Evolutionary conservation across 2,888 invertebrate genomes (phyloP), one percentile per base, ranked within the genome.

Genomic region (Bombylius major): DNA sequence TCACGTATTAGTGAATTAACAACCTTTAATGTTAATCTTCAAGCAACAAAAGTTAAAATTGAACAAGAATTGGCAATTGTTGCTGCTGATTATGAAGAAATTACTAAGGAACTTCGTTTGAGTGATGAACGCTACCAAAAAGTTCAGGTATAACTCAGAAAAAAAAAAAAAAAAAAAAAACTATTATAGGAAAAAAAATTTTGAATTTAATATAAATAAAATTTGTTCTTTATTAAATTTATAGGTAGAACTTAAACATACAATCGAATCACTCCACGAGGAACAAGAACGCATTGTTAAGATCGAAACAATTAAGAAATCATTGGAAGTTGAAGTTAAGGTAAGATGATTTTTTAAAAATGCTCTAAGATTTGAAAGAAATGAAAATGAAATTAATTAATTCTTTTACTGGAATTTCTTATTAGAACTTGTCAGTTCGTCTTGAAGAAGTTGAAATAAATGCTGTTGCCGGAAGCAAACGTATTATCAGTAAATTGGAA

Each of bases 401-500:
- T 51, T 50, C 53, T 14, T 50, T 42, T 13, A 42, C 46, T 54
- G 9, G 49, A 45, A 7, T 14, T 33, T 6, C 60, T 55, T 56
- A 23, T 23, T 23, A 82, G 82, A 94, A 92, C 77, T 78, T 95
- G 72, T 89, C 90, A 65, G 80, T 94, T 65, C 89, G 94, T 70
- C 81, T 95, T 70, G 94, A 95, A 75, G 96, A 96, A 77, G 95
- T 97, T 65, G 96, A 97, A 76, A 88, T 95, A 67, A 96, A 95
- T 70, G 95, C 96, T 61, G 89, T 97, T 68, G 93, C 95, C 66
- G 95, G 95, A 69, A 93, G 94, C 72, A 95, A 89, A 78, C 88
- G 96, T 67, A 92, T 95, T 79, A 95, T 97, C 81, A 89, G 93
- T 83, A 97, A 97, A 80, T 82, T 97, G 73, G 96, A 97, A 76